Percentiles rank a stretch among this genome's conserved stretches.
Conservation (phyloP, 1,140 invertebrate species). For the Lasioglossum baleicum region DNA sequence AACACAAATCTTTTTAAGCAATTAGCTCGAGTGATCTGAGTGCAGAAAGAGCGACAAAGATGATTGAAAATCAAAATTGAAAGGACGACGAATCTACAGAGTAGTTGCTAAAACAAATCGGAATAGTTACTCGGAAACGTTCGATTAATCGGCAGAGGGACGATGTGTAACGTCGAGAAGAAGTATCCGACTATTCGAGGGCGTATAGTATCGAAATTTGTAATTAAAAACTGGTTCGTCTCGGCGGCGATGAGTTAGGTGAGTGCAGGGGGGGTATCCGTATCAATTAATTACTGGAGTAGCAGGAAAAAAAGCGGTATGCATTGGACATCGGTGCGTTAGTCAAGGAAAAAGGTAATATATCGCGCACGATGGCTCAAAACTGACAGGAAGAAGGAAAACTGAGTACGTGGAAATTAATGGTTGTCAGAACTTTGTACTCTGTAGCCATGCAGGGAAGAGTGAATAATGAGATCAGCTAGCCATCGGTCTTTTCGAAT, state of each 20-base stretch:
- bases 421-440: slow-evolving; percentile 55
- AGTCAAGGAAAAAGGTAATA: slow-evolving; percentile 43
- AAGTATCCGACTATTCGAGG: slow-evolving; percentile 4
- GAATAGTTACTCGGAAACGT: too few relatives aligned
- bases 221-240: slow-evolving; percentile 50
- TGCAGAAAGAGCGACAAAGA: too few relatives aligned
- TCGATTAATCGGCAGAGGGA: too few relatives aligned
- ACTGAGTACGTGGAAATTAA: slow-evolving; percentile 59
- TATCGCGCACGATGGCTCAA: slow-evolving; percentile 54
- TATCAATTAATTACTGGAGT: slow-evolving; percentile 59
- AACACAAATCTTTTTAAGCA: too few relatives aligned
- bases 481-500: slow-evolving; percentile 19
- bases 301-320: slow-evolving; percentile 33
- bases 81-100: too few relatives aligned
- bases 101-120: too few relatives aligned
- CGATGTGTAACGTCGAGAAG: too few relatives aligned
- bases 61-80: too few relatives aligned
- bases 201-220: slow-evolving; percentile 29
- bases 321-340: slow-evolving; percentile 42
- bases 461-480: slow-evolving; percentile 47
- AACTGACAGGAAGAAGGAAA: slow-evolving; percentile 50
- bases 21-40: too few relatives aligned
- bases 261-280: slow-evolving; percentile 38
- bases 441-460: slow-evolving; percentile 28
- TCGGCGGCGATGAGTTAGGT: slow-evolving; percentile 23